phyloP scores from a whole-genome alignment of 2,797 vertebrate genomes.

The Schizopygopsis malacanthus region DNA sequence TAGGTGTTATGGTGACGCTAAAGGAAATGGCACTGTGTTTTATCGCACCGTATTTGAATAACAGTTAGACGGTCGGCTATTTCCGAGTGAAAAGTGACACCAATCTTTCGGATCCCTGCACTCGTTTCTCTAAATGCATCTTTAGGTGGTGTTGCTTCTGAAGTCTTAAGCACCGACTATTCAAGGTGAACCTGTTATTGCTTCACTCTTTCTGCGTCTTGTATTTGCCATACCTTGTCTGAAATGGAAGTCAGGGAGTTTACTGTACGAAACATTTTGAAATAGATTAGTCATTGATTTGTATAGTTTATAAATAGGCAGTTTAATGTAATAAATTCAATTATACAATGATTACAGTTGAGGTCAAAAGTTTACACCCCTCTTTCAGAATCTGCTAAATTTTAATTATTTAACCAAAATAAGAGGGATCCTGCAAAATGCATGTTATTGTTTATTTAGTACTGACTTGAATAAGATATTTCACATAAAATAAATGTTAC shows the following conservation, averaged over 20 bases:
- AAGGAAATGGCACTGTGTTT: constrained; percentile 53
- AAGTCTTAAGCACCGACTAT: not conserved
- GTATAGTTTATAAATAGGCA: not conserved
- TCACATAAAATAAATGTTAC: no score
- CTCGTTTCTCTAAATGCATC: not conserved
- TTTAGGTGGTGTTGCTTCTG: constrained; percentile 7
- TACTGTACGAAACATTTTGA: not conserved
- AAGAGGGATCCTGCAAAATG: no score
- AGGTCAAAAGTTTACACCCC: no score
- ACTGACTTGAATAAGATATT: no score
- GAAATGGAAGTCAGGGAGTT: not conserved
- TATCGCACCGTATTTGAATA: constrained; percentile 52
- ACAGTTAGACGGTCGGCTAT: constrained; percentile 27
- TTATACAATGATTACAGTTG: not conserved
- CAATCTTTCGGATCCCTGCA: not conserved
- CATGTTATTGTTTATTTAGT: no score
- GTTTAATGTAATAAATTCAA: not conserved
- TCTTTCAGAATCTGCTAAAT: no score
- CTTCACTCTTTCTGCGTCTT: not conserved
- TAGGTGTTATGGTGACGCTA: constrained; percentile 31
- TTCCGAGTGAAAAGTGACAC: constrained; percentile 37
- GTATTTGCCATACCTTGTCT: not conserved
- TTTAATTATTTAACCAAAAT: no score
- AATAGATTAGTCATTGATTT: not conserved
- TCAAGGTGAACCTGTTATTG: not conserved